Evolutionary conservation across 2,113 vertebrate genomes (phyloP), one percentile per base, ranked within the genome.

Genomic region (Rousettus leschenaultii): DNA sequence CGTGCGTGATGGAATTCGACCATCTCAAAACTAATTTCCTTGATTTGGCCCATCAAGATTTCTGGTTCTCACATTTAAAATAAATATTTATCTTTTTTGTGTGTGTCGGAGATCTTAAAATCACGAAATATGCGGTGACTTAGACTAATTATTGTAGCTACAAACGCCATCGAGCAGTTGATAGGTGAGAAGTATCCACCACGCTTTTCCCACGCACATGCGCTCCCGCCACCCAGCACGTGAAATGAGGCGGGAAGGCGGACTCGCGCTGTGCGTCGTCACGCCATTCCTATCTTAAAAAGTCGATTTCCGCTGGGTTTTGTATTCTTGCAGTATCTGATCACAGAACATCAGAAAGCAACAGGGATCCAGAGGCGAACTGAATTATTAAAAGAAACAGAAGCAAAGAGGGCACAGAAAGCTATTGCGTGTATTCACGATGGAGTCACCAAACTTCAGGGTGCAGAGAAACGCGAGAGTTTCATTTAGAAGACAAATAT

Each of bases 401-500:
- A 85, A 48, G n/a, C 15, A 63, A 89, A 89, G 33, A 85, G 30
- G 19, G 6, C 57, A 40, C 80, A 74, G 53, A 65, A 74, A 87
- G 28, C 63, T 79, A n/a, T 68, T 53, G 9, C n/a, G 14, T 35
- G 6, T n/a, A 11, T 91, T 84, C 43, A 51, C 40, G 65, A 75
- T 82, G 79, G 77, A 96, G 33, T 61, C 28, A 1, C 18, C 63
- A 57, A 68, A 89, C n/a, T 95, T 48, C 43, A 65, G 53, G 35
- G 30, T 78, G 26, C 11, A 57, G 22, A 77, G 35, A 93, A 91
- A 91, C 70, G 0, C 18, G 51, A 66, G 55, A 10, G 18, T 91
- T 96, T 94, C 33, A 83, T 80, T 78, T 73, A 75, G 55, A 94
- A 96, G 35, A 79, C 35, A 97, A 95, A 83, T 33, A 65, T 59